These are phyloP conservation scores for Monomorium pharaonis DNA, from an alignment of 1,140 invertebrate genomes.

Conservation along the genomic window DNA sequence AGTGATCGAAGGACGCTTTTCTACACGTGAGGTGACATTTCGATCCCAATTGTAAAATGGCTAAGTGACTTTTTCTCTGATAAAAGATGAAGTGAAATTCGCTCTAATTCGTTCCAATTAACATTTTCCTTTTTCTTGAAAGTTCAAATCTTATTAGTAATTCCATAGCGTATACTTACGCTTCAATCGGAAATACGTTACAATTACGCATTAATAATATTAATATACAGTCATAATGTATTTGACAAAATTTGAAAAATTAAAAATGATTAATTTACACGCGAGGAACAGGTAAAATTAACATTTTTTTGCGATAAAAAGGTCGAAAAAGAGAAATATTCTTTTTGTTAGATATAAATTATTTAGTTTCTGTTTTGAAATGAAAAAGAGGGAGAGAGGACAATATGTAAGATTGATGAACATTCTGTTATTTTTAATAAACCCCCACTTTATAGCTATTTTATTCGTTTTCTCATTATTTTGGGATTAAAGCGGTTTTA, in stretches of 20 bases:
- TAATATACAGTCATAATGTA: background rate
- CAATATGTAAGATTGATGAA: background rate
- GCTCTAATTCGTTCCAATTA: background rate
- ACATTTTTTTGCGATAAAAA: background rate
- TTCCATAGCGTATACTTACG: background rate
- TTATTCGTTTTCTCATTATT: background rate
- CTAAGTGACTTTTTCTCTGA: background rate
- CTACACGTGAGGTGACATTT: background rate
- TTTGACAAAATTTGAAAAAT: background rate
- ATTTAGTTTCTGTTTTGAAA: background rate
- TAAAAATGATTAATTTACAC: background rate
- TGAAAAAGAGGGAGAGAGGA: background rate
- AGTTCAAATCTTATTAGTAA: background rate
- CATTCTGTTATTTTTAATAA: background rate
- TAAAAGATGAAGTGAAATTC: background rate
- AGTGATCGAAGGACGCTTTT: constrained; percentile 19
- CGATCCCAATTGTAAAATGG: constrained; percentile 22
- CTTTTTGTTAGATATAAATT: background rate
- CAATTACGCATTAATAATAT: no score
- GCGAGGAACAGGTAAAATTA: background rate
- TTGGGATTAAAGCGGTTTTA: background rate
- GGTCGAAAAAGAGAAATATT: background rate
- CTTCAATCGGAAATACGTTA: background rate
- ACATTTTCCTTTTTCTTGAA: background rate
- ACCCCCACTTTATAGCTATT: background rate